Base-by-base conservation (phyloP, 2,113 vertebrate genomes). In the Meles meles region DNA sequence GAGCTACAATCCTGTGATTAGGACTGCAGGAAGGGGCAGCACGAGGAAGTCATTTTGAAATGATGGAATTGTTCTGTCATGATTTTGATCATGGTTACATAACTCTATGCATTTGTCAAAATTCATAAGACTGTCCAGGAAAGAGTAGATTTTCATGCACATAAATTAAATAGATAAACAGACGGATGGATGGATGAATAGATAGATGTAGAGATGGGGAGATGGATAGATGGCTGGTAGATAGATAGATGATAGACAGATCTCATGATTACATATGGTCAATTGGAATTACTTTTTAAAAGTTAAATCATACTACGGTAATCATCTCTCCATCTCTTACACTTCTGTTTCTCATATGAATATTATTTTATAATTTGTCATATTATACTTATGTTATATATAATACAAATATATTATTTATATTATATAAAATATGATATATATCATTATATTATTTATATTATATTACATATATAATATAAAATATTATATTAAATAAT, bases 1-100 rank as follows among this genome's bases (percentile, higher is more conserved):
- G 3, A 63, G 23, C 29, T 6, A 69, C 25, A 59, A n/a, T 44
- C 31, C 5, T 21, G 3, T 4, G 14, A 34, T 55, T 12, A n/a
- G 47, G 5, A 14, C 31, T 42, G 9, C 39, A 39, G 7, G 44
- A 63, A 21, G 10, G 52, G 5, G 14, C 39, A 18, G 11, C 12
- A 31, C 0, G 0, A 63, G 6, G 49, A 77, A 25, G 13, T 12
- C 31, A 8, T 52, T 74, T n/a, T 15, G 74, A 10, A n/a, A 86
- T 49, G 17, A 17, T 25, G 11, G 9, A 29, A 6, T 0, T 0
- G 6, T n/a, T 44, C 67, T 31, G 25, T 1, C 47, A 13, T 37
- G 18, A 37, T 37, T 20, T 29, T 59, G 6, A 39, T 7, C 4
- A 31, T 59, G 39, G 59, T 57, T 39, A 39, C 20, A 7, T 49